Percentiles rank a stretch among this genome's conserved stretches.
phyloP scores from a whole-genome alignment of 2,888 invertebrate genomes.

The Erpobdella octoculata region DNA sequence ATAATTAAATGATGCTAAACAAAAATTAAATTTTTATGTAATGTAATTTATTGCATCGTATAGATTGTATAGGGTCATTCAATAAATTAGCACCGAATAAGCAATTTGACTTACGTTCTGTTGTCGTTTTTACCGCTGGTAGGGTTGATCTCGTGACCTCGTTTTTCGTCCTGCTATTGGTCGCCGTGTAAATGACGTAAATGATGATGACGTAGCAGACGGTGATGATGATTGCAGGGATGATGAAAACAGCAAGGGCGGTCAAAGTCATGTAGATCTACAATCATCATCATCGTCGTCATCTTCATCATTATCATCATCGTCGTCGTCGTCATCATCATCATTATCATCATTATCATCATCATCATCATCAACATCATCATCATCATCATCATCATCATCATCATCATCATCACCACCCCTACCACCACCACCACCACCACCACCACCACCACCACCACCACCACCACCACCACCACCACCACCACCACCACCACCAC shows the following conservation, averaged over 20 bases:
- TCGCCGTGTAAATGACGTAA: constrained; percentile 65
- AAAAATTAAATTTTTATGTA: no score
- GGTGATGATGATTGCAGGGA: constrained; percentile 79
- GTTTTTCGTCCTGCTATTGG: neutral
- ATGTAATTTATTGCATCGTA: no score
- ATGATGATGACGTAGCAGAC: constrained; percentile 85
- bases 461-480: neutral
- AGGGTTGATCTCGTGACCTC: neutral
- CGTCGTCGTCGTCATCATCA: neutral
- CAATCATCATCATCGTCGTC: constrained; percentile 25
- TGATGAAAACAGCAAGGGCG: constrained; percentile 71
- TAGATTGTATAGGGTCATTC: no score
- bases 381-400: no score
- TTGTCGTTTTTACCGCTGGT: neutral
- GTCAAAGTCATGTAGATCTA: constrained; percentile 55
- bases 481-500: neutral
- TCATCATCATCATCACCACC: no score
- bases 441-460: neutral
- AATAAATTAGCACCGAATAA: no score
- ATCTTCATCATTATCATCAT: neutral
- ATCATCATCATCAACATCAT: neutral
- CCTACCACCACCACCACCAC: neutral
- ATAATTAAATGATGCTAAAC: neutral
- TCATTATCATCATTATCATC: neutral
- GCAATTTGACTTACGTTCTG: neutral